Percentiles rank a stretch among this genome's conserved stretches.
Evolutionary conservation across 37 sponge, comb jelly and placozoan species (phyloP).

Genomic region (Dysidea cf. avara): DNA sequence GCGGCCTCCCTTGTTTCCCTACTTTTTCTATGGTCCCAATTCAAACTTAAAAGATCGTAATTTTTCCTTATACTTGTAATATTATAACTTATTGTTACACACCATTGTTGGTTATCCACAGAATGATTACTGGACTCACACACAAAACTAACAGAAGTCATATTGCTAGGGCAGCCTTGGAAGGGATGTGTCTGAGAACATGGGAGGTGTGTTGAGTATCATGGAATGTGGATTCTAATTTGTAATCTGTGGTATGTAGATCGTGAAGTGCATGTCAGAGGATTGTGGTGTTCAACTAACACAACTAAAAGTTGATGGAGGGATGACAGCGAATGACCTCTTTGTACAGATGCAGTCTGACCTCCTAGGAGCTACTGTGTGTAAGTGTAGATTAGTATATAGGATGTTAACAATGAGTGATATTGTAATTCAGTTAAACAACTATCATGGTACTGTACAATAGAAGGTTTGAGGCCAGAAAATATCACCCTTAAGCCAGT

Average conservation of each 20-base stretch:
- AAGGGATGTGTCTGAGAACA: slow-evolving; percentile 92
- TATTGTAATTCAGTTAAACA: background rate
- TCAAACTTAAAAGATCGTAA: too few species aligned
- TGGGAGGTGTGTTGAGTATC: slow-evolving; percentile 65
- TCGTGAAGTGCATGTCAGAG: slow-evolving; percentile 89
- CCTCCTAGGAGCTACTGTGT: slow-evolving; percentile 80
- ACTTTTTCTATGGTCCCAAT: too few species aligned
- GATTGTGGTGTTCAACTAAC: slow-evolving; percentile 71
- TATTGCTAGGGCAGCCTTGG: slow-evolving; percentile 87
- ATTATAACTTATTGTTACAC: too few species aligned
- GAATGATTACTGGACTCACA: slow-evolving; percentile 90
- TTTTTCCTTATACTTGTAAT: too few species aligned
- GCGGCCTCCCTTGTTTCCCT: too few species aligned
- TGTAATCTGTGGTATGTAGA: slow-evolving; percentile 38
- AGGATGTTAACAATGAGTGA: background rate
- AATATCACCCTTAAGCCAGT: background rate
- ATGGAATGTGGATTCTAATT: background rate
- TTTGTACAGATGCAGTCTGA: slow-evolving; percentile 88
- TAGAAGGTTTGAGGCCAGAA: too few species aligned
- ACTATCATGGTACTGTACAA: background rate
- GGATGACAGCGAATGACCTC: slow-evolving; percentile 79
- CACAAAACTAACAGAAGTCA: slow-evolving; percentile 77
- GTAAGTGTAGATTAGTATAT: slow-evolving; percentile 44
- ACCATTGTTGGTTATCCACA: background rate
- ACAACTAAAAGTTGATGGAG: slow-evolving; percentile 87